phyloP scores from a whole-genome alignment of 2,888 invertebrate species.

The Callyntrura guangdongensis region DNA sequence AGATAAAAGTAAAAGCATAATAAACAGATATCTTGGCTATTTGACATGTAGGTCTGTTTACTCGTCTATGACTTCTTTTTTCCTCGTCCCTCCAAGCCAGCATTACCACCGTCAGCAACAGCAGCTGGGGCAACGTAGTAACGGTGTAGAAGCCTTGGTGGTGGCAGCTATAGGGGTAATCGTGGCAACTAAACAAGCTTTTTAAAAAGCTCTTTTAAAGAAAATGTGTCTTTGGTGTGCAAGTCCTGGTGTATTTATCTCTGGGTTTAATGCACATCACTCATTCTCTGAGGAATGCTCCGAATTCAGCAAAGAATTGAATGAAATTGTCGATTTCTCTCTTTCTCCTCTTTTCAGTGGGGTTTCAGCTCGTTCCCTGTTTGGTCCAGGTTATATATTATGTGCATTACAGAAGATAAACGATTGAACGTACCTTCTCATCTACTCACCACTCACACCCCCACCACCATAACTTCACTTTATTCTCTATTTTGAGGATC shows the following conservation, averaged over 20 bases:
- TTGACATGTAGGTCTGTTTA: constrained; percentile 76
- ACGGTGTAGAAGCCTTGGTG: background rate
- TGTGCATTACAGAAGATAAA: background rate
- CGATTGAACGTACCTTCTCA: background rate
- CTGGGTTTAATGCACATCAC: constrained; percentile 55
- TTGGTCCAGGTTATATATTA: background rate
- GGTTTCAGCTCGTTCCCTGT: background rate
- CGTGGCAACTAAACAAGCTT: background rate
- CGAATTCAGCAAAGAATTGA: constrained; percentile 54
- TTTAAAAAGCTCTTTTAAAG: background rate
- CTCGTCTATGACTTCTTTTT: constrained; percentile 53
- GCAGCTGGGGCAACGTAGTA: constrained; percentile 4
- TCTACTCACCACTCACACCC: background rate
- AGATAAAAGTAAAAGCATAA: constrained; percentile 49
- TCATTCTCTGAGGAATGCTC: constrained; percentile 49
- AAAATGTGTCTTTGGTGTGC: constrained; percentile 21
- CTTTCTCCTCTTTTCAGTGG: constrained; percentile 3
- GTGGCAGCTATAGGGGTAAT: background rate
- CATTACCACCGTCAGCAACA: background rate
- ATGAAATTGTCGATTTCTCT: constrained; percentile 52
- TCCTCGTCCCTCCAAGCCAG: background rate
- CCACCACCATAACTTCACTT: background rate
- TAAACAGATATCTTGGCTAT: constrained; percentile 67
- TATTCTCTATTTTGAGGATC: background rate
- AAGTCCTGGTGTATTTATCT: constrained; percentile 63